Evolutionary conservation across 1,140 invertebrate genomes (phyloP).

Genomic region (Harlomillsia oculata): DNA sequence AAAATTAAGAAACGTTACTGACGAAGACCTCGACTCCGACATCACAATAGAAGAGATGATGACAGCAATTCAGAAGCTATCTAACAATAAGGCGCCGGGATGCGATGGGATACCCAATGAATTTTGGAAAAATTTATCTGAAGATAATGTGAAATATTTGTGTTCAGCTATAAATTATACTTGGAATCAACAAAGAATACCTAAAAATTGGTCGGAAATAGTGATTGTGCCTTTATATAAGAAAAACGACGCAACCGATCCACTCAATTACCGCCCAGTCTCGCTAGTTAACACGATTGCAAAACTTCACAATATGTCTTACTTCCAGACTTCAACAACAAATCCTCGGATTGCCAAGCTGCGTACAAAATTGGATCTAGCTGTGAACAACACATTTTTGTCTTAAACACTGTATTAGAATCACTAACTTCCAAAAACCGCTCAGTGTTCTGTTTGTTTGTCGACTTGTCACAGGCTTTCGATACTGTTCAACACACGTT

Average conservation of each 20-base stretch:
- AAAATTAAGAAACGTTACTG: too few relatives aligned
- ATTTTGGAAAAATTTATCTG: too few relatives aligned
- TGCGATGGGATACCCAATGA: too few relatives aligned
- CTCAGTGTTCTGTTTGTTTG: conserved; percentile 15
- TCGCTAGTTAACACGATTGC: neutral
- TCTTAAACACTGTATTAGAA: conserved; percentile 19
- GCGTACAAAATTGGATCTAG: conserved; percentile 33
- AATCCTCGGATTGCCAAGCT: conserved; percentile 34
- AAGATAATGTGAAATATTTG: too few relatives aligned
- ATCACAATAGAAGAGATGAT: too few relatives aligned
- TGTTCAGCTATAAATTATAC: too few relatives aligned
- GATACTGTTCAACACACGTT: conserved; percentile 6
- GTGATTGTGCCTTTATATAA: neutral
- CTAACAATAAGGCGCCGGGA: too few relatives aligned
- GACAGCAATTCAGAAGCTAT: too few relatives aligned
- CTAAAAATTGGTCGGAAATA: neutral
- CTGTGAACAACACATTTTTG: conserved; percentile 35
- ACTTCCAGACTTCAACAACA: conserved; percentile 7
- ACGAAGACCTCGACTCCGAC: too few relatives aligned
- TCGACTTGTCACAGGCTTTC: conserved; percentile 21
- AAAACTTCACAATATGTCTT: neutral
- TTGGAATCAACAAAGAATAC: too few relatives aligned
- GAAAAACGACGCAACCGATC: neutral
- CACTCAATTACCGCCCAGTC: neutral
- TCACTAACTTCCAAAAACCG: neutral